Evolutionary conservation across 2,888 invertebrate genomes (phyloP), one percentile per base, ranked within the genome.

Genomic region (Troides helena): DNA sequence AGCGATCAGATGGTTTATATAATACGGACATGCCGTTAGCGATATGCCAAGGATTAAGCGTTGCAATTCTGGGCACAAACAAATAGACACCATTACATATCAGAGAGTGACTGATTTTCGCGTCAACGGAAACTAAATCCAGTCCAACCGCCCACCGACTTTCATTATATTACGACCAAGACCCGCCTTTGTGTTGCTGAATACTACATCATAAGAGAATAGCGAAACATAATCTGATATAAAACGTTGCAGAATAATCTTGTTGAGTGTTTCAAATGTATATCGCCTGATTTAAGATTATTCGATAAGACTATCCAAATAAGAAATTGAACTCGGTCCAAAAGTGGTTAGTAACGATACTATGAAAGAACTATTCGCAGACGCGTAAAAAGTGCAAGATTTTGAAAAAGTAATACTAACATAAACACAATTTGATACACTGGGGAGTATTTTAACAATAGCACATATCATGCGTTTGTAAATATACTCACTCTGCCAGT

Each of bases 1-100:
- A 62, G 67, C 65, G 65, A 65, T 65, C 69, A 71, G 74, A 72
- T 70, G 74, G 74, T 85, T 86, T 89, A 87, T 85, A 86, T 87
- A 81, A 81, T 80, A 77, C 83, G 85, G 79, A 81, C 90, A 90
- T 91, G 91, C 85, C 85, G 81, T 80, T 81, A 81, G 83, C 82
- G 80, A 82, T 80, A 85, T 88, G 90, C 90, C 90, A 90, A 89
- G 90, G 91, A 89, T 91, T 91, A 91, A 81, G 80, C 78, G 83
- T 79, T 90, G 88, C 88, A 90, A 83, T 84, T 82, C 83, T 77
- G 79, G 90, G 89, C 88, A 83, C 74, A 78, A 84, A 92, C 86
- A 88, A 89, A 92, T 90, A 85, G 86, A 80, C 77, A 81, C 85
- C 81, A 89, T 89, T 89, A 88, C 84, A 85, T 81, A 88, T 84